Conservation (phyloP, 2,113 vertebrate genomes). For the Nothoprocta perdicaria region DNA sequence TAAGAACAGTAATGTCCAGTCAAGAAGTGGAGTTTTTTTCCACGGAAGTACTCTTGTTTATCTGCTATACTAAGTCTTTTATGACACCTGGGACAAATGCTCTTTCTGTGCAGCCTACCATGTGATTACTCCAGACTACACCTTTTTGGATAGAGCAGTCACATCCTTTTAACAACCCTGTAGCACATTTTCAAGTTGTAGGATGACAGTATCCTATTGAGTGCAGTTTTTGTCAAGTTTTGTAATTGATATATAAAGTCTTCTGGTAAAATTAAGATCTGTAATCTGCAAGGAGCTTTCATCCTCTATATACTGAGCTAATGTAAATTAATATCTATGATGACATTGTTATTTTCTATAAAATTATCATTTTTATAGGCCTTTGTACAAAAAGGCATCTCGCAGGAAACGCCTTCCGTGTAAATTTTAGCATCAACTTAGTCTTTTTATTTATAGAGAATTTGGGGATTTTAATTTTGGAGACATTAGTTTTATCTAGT, state of each 20-base stretch:
- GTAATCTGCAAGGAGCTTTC: not conserved
- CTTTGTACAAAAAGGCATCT: not conserved
- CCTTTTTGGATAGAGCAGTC: not conserved
- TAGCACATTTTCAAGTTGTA: not conserved
- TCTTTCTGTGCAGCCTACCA: not conserved
- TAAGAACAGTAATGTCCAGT: not conserved
- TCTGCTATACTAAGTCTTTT: not conserved
- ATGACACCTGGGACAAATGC: not conserved
- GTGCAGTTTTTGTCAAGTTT: not conserved
- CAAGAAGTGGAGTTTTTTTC: not conserved
- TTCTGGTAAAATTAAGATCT: not conserved
- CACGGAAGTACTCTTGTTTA: not conserved
- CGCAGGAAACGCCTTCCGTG: not conserved
- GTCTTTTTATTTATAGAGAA: not conserved
- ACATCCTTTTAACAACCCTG: not conserved
- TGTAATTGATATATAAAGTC: not conserved
- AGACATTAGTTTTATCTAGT: not conserved
- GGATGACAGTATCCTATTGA: not conserved
- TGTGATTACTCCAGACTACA: not conserved
- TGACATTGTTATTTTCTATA: not conserved
- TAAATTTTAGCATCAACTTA: not conserved
- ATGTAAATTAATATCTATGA: not conserved
- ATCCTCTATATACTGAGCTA: not conserved
- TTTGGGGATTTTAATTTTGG: too few species aligned
- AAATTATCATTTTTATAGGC: not conserved